Evolutionary conservation across 1,140 invertebrate genomes (phyloP).

Genomic region (Bombus superbus): DNA sequence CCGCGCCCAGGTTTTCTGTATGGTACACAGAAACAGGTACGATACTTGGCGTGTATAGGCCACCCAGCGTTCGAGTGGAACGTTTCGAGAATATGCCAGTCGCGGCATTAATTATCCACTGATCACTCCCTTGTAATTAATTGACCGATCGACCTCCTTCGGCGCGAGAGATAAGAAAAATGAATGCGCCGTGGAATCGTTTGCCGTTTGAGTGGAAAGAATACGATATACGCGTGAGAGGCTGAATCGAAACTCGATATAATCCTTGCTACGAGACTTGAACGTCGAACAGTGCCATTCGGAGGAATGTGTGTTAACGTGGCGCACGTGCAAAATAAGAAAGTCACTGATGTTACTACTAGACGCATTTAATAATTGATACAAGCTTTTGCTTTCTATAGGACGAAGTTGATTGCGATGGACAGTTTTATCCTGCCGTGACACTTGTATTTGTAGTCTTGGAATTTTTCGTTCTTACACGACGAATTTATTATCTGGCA

Average conservation of each 20-base stretch:
- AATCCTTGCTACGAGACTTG: neutral
- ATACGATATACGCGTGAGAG: neutral
- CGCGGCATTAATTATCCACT: conserved; percentile 55
- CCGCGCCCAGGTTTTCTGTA: conserved; percentile 11
- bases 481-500: too few species aligned
- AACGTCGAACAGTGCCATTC: neutral
- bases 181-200: conserved; percentile 7
- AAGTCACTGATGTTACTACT: neutral
- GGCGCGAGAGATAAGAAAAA: conserved; percentile 50
- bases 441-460: neutral
- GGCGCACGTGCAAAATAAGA: neutral
- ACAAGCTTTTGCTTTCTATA: too few species aligned
- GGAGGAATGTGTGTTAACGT: neutral
- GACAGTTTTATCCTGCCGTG: neutral
- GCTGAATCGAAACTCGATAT: neutral
- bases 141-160: conserved; percentile 57
- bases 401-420: neutral
- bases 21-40: neutral
- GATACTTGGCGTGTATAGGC: neutral
- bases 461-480: too few species aligned
- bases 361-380: neutral
- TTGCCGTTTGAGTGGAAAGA: neutral
- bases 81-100: conserved; percentile 43
- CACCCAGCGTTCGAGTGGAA: conserved; percentile 43
- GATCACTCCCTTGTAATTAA: conserved; percentile 59